Conservation (phyloP, 2,113 vertebrate species). For the Chelonoidis abingdonii region DNA sequence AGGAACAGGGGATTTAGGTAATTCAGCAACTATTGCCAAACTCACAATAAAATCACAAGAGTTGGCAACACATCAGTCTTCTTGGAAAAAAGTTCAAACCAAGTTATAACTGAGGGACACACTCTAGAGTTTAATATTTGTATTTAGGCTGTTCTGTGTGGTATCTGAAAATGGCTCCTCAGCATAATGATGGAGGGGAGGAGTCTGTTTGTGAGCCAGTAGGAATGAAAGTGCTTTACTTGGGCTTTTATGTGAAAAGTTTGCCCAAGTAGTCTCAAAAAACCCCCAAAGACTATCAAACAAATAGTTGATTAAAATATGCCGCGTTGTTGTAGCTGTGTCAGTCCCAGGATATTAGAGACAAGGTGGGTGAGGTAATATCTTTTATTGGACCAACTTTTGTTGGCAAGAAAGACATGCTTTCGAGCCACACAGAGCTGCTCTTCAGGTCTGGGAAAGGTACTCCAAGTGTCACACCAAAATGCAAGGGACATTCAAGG, state of each 20-base stretch:
- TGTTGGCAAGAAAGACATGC: not conserved
- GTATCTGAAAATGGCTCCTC: slow-evolving; percentile 4
- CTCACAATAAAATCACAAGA: not conserved
- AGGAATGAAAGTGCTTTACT: slow-evolving; percentile 61
- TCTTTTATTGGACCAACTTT: not conserved
- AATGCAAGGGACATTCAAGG: not conserved
- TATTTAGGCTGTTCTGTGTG: not conserved
- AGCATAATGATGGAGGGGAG: not conserved
- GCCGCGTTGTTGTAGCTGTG: not conserved
- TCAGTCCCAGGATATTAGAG: not conserved
- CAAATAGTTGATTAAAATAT: slow-evolving; percentile 32
- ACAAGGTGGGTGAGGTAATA: not conserved
- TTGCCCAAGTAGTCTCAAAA: slow-evolving; percentile 14
- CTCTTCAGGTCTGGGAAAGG: not conserved
- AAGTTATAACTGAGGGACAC: slow-evolving; percentile 10
- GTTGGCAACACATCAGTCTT: not conserved
- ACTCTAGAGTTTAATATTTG: not conserved
- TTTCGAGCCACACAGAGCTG: not conserved
- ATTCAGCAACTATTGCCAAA: slow-evolving; percentile 20
- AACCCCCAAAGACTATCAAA: not conserved
- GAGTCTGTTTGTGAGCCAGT: not conserved
- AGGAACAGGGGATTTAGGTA: slow-evolving; percentile 21
- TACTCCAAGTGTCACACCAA: not conserved
- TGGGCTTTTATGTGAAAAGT: slow-evolving; percentile 35
- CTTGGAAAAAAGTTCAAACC: not conserved